Evolutionary conservation across 1,140 invertebrate species (phyloP).

Genomic region (Ceratitis capitata): DNA sequence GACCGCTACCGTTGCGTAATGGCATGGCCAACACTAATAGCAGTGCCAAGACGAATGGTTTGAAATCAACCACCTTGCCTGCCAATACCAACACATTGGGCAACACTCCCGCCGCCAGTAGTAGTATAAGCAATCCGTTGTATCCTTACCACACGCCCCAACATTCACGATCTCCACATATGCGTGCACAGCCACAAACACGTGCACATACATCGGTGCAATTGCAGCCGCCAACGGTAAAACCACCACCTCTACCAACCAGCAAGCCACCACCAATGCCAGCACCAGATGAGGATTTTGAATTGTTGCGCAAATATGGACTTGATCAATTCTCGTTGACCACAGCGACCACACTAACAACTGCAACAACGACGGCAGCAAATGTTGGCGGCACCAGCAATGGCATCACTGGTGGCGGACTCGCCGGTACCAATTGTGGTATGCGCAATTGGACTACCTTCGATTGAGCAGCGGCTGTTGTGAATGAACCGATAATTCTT

Average conservation of each 20-base stretch:
- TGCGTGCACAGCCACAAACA: slow-evolving; percentile 8
- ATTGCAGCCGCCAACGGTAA: slow-evolving; percentile 50
- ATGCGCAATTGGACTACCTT: slow-evolving; percentile 64
- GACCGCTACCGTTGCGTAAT: slow-evolving; percentile 51
- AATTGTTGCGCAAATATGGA: slow-evolving; percentile 69
- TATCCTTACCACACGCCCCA: slow-evolving; percentile 71
- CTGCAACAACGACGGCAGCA: slow-evolving; percentile 44
- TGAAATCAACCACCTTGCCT: slow-evolving; percentile 66
- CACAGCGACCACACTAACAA: slow-evolving; percentile 43
- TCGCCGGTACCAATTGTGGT: slow-evolving; percentile 35
- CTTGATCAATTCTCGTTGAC: slow-evolving; percentile 66
- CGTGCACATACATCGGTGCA: slow-evolving; percentile 31
- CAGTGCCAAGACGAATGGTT: slow-evolving; percentile 52
- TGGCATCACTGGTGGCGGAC: neutral
- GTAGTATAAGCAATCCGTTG: slow-evolving; percentile 69
- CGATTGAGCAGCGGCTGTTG: slow-evolving; percentile 48
- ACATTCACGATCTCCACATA: slow-evolving; percentile 45
- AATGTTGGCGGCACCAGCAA: neutral
- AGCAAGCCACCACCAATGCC: slow-evolving; percentile 48
- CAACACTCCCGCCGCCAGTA: slow-evolving; percentile 30
- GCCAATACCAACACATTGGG: slow-evolving; percentile 53
- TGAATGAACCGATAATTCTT: neutral
- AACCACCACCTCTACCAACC: slow-evolving; percentile 47
- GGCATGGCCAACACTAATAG: slow-evolving; percentile 46
- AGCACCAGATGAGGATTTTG: slow-evolving; percentile 66